Base-by-base conservation (phyloP, 2,797 vertebrate genomes). In the Lagothrix lagotricha region DNA sequence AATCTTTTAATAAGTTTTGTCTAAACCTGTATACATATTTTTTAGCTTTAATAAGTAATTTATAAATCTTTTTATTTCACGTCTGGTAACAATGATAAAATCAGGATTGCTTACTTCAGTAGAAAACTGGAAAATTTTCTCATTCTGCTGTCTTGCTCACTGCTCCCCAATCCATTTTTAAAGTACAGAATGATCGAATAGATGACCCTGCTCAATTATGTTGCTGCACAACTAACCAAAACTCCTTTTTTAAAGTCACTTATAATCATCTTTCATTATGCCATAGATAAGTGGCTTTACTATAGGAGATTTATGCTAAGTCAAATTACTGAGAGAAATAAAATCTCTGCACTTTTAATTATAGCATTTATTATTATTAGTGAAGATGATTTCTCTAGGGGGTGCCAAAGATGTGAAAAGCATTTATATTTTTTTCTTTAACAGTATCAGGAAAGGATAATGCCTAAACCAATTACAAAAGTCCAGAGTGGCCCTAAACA, bases 21-120 rank as follows among this genome's bases (percentile, higher is more conserved):
- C 17, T 81, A 92, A 96, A 82, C 6, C 48, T 70, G 33, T 36
- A 84, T 90, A 93, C 12, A 48, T 28, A n/a, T 39, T 79, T 84
- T 82, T 30, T 73, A 92, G 20, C 64, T 58, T 73, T 86, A 77
- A 20, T 76, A 95, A 67, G 20, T 96, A 61, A 91, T 73, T 94
- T 96, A 61, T 46, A 96, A 61, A 67, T 96, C n/a, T 97, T 4
- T 88, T 70, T 82, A 82, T 93, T 92, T 92, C 15, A 24, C 64
- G 36, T 48, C 39, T 17, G 15, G 52, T 93, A 76, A 82, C 46
- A 87, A 11, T 77, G 33, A 70, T 64, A 82, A 82, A 84, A 96
- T 19, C 4, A 36, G 36, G 22, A n/a, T 39, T 48, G 7, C 36
- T 95, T 83, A 93, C 39, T 57, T 94, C 26, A 73, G 36, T 58